Percentiles rank a stretch among this genome's conserved stretches.
phyloP scores from a whole-genome alignment of 2,113 vertebrate species.

The Dromaius novaehollandiae region DNA sequence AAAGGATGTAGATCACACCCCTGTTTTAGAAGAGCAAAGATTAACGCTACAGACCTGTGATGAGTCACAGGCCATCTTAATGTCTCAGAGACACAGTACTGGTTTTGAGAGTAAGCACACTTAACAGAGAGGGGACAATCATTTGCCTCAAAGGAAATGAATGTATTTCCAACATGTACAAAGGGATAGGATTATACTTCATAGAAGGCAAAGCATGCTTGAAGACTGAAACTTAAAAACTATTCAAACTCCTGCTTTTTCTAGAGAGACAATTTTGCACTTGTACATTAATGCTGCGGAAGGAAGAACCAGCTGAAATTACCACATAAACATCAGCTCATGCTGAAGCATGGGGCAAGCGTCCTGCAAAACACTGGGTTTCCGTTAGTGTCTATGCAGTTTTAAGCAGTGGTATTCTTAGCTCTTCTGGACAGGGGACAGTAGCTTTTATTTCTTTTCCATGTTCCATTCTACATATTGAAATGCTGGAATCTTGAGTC shows the following conservation, averaged over 20 bases:
- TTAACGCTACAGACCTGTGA: neutral
- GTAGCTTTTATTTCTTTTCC: neutral
- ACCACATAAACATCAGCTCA: neutral
- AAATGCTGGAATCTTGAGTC: neutral
- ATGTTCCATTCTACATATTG: accelerated
- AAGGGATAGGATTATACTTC: neutral
- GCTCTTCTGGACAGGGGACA: neutral
- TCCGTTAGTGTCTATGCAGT: neutral
- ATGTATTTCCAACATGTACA: neutral
- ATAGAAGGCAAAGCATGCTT: neutral
- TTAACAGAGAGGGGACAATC: neutral
- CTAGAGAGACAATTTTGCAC: neutral
- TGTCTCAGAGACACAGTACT: neutral
- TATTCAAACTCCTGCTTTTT: neutral
- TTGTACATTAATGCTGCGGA: neutral
- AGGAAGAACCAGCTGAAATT: neutral
- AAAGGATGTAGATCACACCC: neutral
- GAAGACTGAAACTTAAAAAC: neutral
- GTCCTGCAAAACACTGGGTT: neutral
- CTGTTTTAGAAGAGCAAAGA: neutral
- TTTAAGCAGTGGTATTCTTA: neutral
- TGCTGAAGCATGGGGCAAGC: neutral
- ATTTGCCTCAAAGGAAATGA: neutral
- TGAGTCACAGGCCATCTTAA: neutral
- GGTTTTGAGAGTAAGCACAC: neutral